Percentiles rank a stretch among this genome's conserved stretches.
These are phyloP conservation scores for Eidolon helvum DNA, from an alignment of 2,113 vertebrate species.

Conservation along the genomic window DNA sequence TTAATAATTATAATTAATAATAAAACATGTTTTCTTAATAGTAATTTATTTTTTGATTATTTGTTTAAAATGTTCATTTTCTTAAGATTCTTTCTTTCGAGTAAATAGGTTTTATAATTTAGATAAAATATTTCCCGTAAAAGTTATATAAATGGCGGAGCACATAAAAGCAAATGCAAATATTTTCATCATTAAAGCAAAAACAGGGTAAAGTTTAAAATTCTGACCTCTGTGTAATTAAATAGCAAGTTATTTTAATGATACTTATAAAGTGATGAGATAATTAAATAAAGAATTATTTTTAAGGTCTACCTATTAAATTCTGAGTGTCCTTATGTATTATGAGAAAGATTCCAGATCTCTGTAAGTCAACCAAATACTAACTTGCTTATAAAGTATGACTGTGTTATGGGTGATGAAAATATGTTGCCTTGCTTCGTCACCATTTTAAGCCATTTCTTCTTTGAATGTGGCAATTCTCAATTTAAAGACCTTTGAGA, in stretches of 20 bases:
- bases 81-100: background rate
- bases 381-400: background rate
- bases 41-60: background rate
- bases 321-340: background rate
- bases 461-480: background rate
- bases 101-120: background rate
- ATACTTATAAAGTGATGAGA: background rate
- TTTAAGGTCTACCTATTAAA: background rate
- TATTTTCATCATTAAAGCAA: background rate
- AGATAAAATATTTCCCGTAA: background rate
- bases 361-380: background rate
- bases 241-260: background rate
- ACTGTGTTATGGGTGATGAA: background rate
- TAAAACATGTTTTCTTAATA: background rate
- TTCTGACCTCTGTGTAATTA: background rate
- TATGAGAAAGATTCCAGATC: background rate
- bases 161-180: background rate
- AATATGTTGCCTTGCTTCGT: background rate
- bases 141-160: background rate
- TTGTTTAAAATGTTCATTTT: background rate
- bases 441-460: background rate
- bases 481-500: background rate
- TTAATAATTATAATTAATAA: background rate
- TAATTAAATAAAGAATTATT: background rate
- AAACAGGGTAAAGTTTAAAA: background rate